Evolutionary conservation across 2,113 vertebrate genomes (phyloP).

Genomic region (Psilopsiagon aymara): DNA sequence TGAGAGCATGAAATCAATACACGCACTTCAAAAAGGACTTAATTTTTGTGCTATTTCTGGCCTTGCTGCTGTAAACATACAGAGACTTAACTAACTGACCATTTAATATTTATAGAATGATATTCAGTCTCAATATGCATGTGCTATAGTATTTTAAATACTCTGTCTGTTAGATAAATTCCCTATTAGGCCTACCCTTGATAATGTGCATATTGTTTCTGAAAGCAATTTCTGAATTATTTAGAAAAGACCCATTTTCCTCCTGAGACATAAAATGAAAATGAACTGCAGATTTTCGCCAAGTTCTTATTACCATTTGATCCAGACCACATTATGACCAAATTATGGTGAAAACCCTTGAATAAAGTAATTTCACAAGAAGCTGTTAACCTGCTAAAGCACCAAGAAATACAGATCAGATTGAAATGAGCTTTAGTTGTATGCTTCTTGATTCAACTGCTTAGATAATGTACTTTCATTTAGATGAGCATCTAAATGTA

Average conservation of each 20-base stretch:
- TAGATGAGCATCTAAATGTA: constrained; percentile 65
- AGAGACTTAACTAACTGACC: constrained; percentile 13
- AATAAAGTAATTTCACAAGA: constrained; percentile 69
- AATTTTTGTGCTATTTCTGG: neutral
- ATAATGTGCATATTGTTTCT: constrained; percentile 52
- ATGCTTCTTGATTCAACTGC: constrained; percentile 69
- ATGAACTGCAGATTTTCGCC: constrained; percentile 46
- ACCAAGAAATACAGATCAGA: constrained; percentile 67
- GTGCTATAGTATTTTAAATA: constrained; percentile 7
- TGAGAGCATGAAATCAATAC: neutral
- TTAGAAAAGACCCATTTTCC: neutral
- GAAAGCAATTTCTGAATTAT: constrained; percentile 42
- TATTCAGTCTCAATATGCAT: neutral
- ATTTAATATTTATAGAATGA: neutral
- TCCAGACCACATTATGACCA: constrained; percentile 58
- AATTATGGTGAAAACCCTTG: constrained; percentile 65
- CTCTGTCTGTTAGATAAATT: constrained; percentile 12
- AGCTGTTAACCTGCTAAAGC: constrained; percentile 69
- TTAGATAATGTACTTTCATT: constrained; percentile 72
- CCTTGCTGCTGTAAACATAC: neutral
- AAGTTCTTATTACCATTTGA: constrained; percentile 58
- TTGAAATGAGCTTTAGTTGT: constrained; percentile 64
- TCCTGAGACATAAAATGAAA: constrained; percentile 38
- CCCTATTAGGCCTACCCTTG: neutral
- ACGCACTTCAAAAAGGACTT: neutral